Conservation (phyloP, 2,888 invertebrate species). For the Perithous albicinctus region DNA sequence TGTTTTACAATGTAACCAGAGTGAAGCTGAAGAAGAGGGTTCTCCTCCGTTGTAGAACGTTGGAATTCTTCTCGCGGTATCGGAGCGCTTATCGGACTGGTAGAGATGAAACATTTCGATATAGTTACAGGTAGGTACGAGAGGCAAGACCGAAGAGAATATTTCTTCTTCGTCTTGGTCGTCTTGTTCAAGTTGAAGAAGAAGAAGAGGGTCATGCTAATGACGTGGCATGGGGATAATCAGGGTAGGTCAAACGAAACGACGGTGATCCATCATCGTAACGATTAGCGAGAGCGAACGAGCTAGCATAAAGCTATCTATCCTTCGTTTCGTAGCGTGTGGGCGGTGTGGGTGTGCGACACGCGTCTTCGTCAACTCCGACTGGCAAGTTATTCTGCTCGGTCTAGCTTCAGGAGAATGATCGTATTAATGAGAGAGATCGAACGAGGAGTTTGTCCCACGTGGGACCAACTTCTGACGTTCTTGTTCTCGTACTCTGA, state of each 20-base stretch:
- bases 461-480: slow-evolving; percentile 68
- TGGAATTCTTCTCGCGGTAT: slow-evolving; percentile 38
- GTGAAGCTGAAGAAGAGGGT: background rate
- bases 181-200: slow-evolving; percentile 28
- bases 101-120: slow-evolving; percentile 51
- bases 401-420: slow-evolving; percentile 71
- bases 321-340: slow-evolving; percentile 70
- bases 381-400: slow-evolving; percentile 49
- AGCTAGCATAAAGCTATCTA: slow-evolving; percentile 56
- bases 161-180: slow-evolving; percentile 19
- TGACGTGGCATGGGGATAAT: slow-evolving; percentile 65
- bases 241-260: slow-evolving; percentile 66
- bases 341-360: slow-evolving; percentile 79
- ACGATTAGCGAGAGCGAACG: slow-evolving; percentile 75
- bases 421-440: slow-evolving; percentile 72
- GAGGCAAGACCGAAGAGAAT: slow-evolving; percentile 31
- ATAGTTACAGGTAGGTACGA: slow-evolving; percentile 19
- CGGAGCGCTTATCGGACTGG: slow-evolving; percentile 36
- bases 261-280: slow-evolving; percentile 79
- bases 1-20: slow-evolving; percentile 22
- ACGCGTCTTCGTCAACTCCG: slow-evolving; percentile 60
- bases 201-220: slow-evolving; percentile 63
- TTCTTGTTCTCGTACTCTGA: slow-evolving; percentile 63
- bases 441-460: slow-evolving; percentile 30
- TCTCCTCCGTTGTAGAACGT: slow-evolving; percentile 2